phyloP scores from a whole-genome alignment of 2,113 vertebrate genomes.

The Neotoma lepida region DNA sequence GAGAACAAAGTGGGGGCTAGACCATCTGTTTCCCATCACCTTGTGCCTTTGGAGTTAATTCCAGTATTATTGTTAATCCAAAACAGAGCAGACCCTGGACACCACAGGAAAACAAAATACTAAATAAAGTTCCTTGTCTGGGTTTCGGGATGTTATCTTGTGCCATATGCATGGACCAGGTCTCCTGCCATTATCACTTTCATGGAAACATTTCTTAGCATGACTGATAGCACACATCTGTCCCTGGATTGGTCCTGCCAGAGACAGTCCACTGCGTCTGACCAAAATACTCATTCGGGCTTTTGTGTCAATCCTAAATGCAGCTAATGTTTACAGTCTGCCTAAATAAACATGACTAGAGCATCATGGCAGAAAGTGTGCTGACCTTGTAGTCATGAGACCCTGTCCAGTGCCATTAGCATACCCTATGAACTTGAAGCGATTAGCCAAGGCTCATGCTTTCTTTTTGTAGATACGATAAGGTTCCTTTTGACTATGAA shows the following conservation, averaged over 20 bases:
- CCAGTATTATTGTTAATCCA: conserved; percentile 60
- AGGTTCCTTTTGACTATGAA: neutral
- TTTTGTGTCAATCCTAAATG: neutral
- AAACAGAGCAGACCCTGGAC: conserved; percentile 57
- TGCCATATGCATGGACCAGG: neutral
- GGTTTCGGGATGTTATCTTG: conserved; percentile 43
- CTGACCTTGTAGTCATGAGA: neutral
- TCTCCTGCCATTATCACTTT: neutral
- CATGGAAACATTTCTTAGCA: conserved; percentile 11
- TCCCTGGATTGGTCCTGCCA: neutral
- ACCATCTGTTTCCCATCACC: conserved; percentile 67
- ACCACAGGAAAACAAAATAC: conserved; percentile 32
- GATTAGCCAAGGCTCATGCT: neutral
- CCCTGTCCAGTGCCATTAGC: neutral
- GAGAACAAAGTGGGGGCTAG: conserved; percentile 17
- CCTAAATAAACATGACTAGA: neutral
- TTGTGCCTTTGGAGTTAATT: conserved; percentile 55
- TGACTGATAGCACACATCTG: neutral
- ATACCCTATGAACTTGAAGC: conserved; percentile 9
- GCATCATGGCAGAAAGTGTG: neutral
- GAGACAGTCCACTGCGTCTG: neutral
- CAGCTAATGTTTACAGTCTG: neutral
- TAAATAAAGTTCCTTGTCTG: neutral
- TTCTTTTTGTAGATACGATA: conserved; percentile 20
- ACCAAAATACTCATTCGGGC: neutral